These are phyloP conservation scores for Orchesellides sinensis DNA, from an alignment of 2,888 invertebrate genomes.

Conservation along the genomic window DNA sequence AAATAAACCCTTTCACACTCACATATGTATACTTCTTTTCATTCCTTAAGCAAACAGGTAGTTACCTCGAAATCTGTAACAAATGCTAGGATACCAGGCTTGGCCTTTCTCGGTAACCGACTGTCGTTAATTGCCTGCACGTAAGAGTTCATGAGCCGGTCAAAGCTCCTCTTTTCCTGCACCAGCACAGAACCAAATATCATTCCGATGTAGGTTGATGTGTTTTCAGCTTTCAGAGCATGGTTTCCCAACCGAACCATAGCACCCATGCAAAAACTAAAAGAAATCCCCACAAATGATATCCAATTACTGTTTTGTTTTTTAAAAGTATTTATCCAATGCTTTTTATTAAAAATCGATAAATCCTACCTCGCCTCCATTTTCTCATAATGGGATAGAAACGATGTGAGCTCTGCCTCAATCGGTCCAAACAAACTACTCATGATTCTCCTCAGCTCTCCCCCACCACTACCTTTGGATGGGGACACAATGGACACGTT, in stretches of 20 bases:
- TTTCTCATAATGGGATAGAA: conserved; percentile 91
- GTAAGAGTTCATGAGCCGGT: conserved; percentile 92
- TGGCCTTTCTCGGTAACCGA: conserved; percentile 85
- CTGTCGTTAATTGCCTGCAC: conserved; percentile 88
- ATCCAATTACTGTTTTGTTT: too few relatives aligned
- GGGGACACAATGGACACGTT: conserved; percentile 69
- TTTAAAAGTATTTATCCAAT: too few relatives aligned
- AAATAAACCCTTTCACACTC: not conserved
- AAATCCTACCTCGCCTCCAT: conserved; percentile 90
- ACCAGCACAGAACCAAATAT: conserved; percentile 91
- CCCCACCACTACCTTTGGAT: conserved; percentile 76
- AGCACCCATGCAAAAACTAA: conserved; percentile 94
- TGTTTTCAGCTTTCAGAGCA: conserved; percentile 92
- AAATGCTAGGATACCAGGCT: conserved; percentile 93
- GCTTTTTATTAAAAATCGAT: not conserved
- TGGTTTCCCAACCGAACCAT: conserved; percentile 94
- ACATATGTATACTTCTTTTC: too few relatives aligned
- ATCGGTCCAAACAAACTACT: conserved; percentile 91
- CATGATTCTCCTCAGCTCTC: conserved; percentile 92
- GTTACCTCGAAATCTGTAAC: conserved; percentile 90
- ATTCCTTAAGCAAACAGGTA: not conserved
- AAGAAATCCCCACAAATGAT: too few relatives aligned
- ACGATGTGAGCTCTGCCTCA: conserved; percentile 90
- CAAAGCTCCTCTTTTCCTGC: conserved; percentile 93
- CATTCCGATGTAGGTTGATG: conserved; percentile 91